Base-by-base conservation (phyloP, 2,888 invertebrate genomes). In the Papilio elwesi region DNA sequence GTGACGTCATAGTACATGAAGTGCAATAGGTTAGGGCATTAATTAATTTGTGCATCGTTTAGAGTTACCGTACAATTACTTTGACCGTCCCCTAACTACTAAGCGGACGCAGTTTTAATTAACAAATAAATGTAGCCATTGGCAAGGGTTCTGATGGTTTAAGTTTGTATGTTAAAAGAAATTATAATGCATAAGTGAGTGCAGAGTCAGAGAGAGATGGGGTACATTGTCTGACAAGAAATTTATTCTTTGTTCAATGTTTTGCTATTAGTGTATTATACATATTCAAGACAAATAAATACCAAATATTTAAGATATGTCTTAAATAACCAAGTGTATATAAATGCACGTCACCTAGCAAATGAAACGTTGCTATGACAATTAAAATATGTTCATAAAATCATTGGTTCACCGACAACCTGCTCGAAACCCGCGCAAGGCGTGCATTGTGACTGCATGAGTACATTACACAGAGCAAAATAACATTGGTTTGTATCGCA, bases 21-120 rank as follows among this genome's bases (percentile, higher is more conserved):
- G 51, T 57, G 53, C 55, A 38, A 66, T 48, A 26, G 64, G 70
- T 70, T 11, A 55, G 52, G 66, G 71, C 51, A 68, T 72, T 68
- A 68, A 68, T 68, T 71, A 53, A 47, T 66, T 13, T 38, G 71
- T 63, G 36, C 36, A 36, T 9, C 57, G 63, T 62, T 47, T 68
- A 49, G n/a, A 53, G 68, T 68, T 68, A 68, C 72, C 1, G 53
- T 47, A 63, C 63, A 72, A 72, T 72, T 72, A 68, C 68, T 72
- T 68, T 63, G 72, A 68, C 68, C 72, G 66, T 71, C 57, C 63
- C 63, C 63, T 55, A 53, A 62, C 68, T 15, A 48, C 47, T 64
- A 36, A 38, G 55, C 68, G 52, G 16, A 52, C 43, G 71, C 43
- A 48, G 47, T 67, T 67, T 53, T 13, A 71, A 67, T 71, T 67